Percentiles rank a stretch among this genome's conserved stretches.
These are phyloP conservation scores for Melinopterus prodromus DNA, from an alignment of 2,888 invertebrate genomes.

Conservation along the genomic window DNA sequence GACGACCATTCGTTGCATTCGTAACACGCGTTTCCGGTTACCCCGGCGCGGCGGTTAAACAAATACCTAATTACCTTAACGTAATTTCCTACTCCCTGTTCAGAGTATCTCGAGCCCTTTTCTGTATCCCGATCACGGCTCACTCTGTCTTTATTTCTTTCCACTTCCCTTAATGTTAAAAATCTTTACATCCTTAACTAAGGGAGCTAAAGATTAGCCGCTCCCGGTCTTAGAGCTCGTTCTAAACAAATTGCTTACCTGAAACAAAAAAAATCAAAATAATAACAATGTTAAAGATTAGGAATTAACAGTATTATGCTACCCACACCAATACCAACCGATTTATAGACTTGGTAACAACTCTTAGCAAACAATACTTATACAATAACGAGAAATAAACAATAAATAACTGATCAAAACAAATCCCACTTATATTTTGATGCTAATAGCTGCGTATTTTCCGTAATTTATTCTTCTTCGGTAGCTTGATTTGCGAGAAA, in stretches of 20 bases:
- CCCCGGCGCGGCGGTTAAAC: slow-evolving; percentile 40
- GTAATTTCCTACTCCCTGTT: slow-evolving; percentile 42
- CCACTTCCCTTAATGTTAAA: not conserved
- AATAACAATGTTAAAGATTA: not conserved
- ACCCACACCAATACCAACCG: not conserved
- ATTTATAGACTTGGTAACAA: no score
- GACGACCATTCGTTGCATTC: slow-evolving; percentile 39
- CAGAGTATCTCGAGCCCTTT: slow-evolving; percentile 28
- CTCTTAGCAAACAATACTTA: no score
- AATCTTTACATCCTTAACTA: slow-evolving; percentile 11
- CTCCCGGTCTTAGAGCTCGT: slow-evolving; percentile 5
- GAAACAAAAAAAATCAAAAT: slow-evolving; percentile 19
- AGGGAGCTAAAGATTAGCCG: slow-evolving; percentile 16
- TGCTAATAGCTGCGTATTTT: no score
- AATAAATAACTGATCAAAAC: no score
- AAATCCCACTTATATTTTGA: no score
- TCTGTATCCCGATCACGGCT: slow-evolving; percentile 22
- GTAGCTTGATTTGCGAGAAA: no score
- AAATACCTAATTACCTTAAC: slow-evolving; percentile 49
- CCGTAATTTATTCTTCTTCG: no score
- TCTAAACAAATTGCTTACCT: slow-evolving; percentile 20
- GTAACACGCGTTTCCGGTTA: slow-evolving; percentile 41
- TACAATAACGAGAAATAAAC: no score
- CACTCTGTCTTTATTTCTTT: slow-evolving; percentile 9
- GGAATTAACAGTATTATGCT: not conserved